Evolutionary conservation across 2,888 invertebrate species (phyloP).

Genomic region (Eupithecia centaureata): DNA sequence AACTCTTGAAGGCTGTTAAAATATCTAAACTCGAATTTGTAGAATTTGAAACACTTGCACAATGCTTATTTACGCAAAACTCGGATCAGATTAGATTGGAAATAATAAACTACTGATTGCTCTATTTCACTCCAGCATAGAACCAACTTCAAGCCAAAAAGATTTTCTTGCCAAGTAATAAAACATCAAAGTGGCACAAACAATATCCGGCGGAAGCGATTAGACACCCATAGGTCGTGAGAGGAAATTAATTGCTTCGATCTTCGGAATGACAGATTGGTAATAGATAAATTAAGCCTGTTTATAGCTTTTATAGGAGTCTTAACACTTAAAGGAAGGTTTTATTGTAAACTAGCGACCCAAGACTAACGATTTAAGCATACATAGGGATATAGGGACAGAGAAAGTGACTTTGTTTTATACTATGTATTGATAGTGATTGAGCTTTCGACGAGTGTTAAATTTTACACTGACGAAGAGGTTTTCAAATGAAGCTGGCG

Average conservation of each 20-base stretch:
- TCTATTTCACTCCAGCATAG: background rate
- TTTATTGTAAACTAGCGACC: background rate
- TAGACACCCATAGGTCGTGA: slow-evolving; percentile 15
- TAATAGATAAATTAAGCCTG: background rate
- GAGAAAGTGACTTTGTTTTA: too few species aligned
- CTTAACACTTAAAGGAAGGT: background rate
- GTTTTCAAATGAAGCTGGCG: too few species aligned
- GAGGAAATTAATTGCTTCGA: slow-evolving; percentile 32
- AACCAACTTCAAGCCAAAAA: background rate
- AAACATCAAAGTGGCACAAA: slow-evolving; percentile 9
- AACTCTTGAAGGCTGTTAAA: background rate
- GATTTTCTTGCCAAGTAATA: slow-evolving; percentile 7
- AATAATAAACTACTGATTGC: background rate
- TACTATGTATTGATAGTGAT: too few species aligned
- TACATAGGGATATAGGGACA: too few species aligned
- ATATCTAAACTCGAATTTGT: background rate
- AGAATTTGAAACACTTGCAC: background rate
- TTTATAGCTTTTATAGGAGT: background rate
- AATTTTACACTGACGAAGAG: too few species aligned
- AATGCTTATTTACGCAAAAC: background rate
- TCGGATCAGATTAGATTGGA: background rate
- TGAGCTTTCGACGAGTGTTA: too few species aligned
- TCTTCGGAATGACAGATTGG: slow-evolving; percentile 23
- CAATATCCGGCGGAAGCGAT: slow-evolving; percentile 16
- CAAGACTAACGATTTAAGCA: too few species aligned